Evolutionary conservation across 2,113 vertebrate genomes (phyloP).

Genomic region (Melanostigma gelatinosum): DNA sequence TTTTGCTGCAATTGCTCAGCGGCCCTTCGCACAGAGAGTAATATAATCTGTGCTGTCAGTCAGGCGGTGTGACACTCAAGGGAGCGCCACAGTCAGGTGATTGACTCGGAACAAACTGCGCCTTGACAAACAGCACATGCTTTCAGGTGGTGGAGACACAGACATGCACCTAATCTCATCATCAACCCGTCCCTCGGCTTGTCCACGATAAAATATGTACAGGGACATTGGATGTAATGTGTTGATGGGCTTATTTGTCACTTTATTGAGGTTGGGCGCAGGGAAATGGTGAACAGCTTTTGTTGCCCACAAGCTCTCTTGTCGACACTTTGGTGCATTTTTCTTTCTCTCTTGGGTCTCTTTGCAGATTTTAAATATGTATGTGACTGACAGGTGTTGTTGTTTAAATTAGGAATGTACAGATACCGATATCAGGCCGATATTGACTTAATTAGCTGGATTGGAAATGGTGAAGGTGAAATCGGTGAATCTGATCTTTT

Average conservation of each 20-base stretch:
- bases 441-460: no score
- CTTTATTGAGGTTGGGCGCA: constrained; percentile 52
- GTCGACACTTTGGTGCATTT: constrained; percentile 6
- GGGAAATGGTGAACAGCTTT: constrained; percentile 33
- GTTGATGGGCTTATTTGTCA: constrained; percentile 68
- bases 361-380: no score
- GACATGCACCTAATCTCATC: constrained; percentile 58
- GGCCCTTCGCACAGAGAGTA: constrained; percentile 40
- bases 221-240: constrained; percentile 60
- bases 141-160: constrained; percentile 52
- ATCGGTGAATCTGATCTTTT: no score
- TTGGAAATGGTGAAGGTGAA: no score
- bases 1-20: constrained; percentile 26
- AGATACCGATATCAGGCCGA: no score
- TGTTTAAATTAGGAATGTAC: no score
- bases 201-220: constrained; percentile 54
- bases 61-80: constrained; percentile 31
- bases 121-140: constrained; percentile 46
- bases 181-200: constrained; percentile 52
- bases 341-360: neutral
- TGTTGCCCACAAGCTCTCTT: constrained; percentile 20
- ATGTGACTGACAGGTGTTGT: no score
- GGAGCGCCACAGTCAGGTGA: constrained; percentile 28
- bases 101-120: constrained; percentile 56
- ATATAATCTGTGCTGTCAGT: constrained; percentile 60